Percentiles rank a stretch among this genome's conserved stretches.
Conservation (phyloP, 2,888 invertebrate genomes). For the Zygogramma bicolorata region DNA sequence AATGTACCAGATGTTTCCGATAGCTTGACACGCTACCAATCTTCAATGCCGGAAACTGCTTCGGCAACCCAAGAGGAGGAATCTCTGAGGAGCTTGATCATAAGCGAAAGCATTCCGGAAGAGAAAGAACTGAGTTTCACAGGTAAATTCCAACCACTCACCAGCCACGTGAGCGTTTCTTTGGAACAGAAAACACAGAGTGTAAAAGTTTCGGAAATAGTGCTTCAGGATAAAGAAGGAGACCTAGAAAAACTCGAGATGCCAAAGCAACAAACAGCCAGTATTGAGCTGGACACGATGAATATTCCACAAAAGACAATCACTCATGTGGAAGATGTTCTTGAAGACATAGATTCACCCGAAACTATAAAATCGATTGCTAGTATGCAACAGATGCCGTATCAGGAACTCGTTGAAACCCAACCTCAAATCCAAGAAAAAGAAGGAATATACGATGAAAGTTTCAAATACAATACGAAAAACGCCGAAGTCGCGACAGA, state of each 20-base stretch:
- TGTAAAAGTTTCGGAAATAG: constrained; percentile 63
- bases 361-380: constrained; percentile 50
- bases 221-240: constrained; percentile 61
- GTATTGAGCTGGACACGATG: constrained; percentile 60
- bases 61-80: constrained; percentile 65
- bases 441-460: constrained; percentile 53
- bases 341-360: constrained; percentile 28
- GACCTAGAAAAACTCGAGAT: constrained; percentile 49
- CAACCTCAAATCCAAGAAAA: constrained; percentile 61
- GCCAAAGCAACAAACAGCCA: constrained; percentile 61
- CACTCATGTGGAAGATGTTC: constrained; percentile 44
- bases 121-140: constrained; percentile 70
- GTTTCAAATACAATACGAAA: constrained; percentile 52
- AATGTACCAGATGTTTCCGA: constrained; percentile 56
- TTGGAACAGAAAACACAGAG: constrained; percentile 69
- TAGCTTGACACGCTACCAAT: constrained; percentile 51
- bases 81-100: constrained; percentile 66
- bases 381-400: constrained; percentile 56
- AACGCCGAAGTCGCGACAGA: constrained; percentile 66
- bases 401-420: constrained; percentile 59
- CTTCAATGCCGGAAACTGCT: constrained; percentile 53
- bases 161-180: constrained; percentile 65
- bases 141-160: constrained; percentile 67
- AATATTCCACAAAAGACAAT: constrained; percentile 64
- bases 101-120: constrained; percentile 66